A percentile compares a stretch with the other conserved stretches of the same genome.
phyloP scores from a whole-genome alignment of 1,140 invertebrate species.

The Eueides isabella region DNA sequence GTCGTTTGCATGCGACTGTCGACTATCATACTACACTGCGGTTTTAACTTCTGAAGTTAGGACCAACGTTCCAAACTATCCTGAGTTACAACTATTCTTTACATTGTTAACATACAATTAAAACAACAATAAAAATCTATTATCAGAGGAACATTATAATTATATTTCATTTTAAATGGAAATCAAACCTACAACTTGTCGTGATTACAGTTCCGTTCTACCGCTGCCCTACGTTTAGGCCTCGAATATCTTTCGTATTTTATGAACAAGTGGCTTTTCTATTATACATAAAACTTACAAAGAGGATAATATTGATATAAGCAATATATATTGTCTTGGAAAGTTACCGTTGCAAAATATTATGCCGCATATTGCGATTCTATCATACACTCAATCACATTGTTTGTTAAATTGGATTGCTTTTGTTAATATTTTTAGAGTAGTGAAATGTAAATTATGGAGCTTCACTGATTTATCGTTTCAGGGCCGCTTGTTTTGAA shows the following conservation, averaged over 20 bases:
- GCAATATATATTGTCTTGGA: not conserved
- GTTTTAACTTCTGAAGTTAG: conserved; percentile 4
- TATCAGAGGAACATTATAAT: no score
- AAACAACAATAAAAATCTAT: not conserved
- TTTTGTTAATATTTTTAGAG: not conserved
- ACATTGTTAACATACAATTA: not conserved
- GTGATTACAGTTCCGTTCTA: no score
- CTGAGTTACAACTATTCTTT: not conserved
- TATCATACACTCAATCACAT: conserved; percentile 1
- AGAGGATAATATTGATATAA: not conserved
- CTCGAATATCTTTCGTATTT: not conserved
- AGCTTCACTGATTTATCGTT: conserved; percentile 7
- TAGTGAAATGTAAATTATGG: conserved; percentile 9
- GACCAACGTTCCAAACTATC: not conserved
- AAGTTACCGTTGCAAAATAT: not conserved
- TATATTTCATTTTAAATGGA: no score
- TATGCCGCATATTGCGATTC: not conserved
- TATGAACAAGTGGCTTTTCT: not conserved
- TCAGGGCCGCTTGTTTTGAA: conserved; percentile 27
- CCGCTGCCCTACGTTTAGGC: no score
- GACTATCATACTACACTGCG: conserved; percentile 15
- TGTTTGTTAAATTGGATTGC: not conserved
- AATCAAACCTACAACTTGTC: no score
- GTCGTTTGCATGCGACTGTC: conserved; percentile 68
- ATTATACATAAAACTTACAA: conserved; percentile 3